Evolutionary conservation across 2,888 invertebrate genomes (phyloP), one percentile per base, ranked within the genome.

Genomic region (Stomorhina lunata): DNA sequence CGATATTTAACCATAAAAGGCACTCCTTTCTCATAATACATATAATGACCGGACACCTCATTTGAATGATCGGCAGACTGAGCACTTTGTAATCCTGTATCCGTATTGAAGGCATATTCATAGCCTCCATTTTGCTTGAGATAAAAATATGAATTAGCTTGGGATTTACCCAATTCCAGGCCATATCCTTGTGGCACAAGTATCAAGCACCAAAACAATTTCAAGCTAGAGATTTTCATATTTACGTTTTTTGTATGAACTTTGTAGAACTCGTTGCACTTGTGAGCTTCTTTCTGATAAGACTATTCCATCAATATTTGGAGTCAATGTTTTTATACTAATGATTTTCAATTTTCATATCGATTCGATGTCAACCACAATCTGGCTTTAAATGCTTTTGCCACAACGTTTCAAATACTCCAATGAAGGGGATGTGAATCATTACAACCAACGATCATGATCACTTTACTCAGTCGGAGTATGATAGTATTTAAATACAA

Each of bases 21-120:
- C 9, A 82, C 55, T 17, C 79, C 83, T n/a, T 77, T 82, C 4
- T 80, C 84, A 20, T 81, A 81, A 53, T 83, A 85, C 61, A 71
- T 86, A 66, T 88, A 87, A 25, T 85, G 86, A 27, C 85, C 85
- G 0, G 84, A 80, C 4, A 86, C 76, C 40, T 85, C 86, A 48
- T 86, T 86, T 5, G 81, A 76, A 9, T 87, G 73, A 84, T 90
- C 88, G 3, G 88, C 90, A 40, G 84, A 83, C 78, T 90, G 90
- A 69, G 87, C 86, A 17, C 89, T 90, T 65, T 87, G 88, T 71
- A 85, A 61, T 15, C 89, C 90, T 22, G 86, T 87, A n/a, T 91
- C 91, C 0, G 91, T 92, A 81, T 92, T 90, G 82, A 88, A 90
- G 27, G 89, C 89, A 81, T 88, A 90, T 55, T 88, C 88, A 69